Percentiles rank a stretch among this genome's conserved stretches.
phyloP scores from a whole-genome alignment of 2,797 vertebrate species.

The Esox masquinongy region DNA sequence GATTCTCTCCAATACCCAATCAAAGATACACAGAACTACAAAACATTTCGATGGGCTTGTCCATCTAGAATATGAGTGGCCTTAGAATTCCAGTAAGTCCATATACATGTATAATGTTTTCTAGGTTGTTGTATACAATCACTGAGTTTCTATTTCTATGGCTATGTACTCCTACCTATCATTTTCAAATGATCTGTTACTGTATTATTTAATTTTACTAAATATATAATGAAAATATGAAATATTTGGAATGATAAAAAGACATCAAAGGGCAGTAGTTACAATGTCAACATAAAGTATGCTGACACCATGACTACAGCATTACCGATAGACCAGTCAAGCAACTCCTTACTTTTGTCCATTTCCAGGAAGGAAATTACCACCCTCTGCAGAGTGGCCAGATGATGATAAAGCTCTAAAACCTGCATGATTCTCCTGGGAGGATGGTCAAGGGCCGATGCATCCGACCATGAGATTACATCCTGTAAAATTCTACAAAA shows the following conservation, averaged over 20 bases:
- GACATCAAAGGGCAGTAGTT: background rate
- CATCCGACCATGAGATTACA: constrained; percentile 11
- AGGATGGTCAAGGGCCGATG: constrained; percentile 3
- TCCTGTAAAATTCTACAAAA: background rate
- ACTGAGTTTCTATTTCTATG: background rate
- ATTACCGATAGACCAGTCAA: background rate
- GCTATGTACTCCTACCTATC: background rate
- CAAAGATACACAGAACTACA: background rate
- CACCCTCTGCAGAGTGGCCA: constrained; percentile 3
- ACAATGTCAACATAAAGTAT: background rate
- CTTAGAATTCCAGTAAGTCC: background rate
- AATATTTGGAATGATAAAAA: background rate
- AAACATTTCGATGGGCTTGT: background rate
- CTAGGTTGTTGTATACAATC: no score
- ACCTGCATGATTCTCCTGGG: background rate
- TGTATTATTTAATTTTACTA: background rate
- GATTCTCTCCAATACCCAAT: background rate
- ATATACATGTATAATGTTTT: no score
- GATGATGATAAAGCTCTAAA: constrained; percentile 6
- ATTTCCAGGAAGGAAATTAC: background rate
- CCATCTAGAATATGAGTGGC: background rate
- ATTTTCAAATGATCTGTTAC: background rate
- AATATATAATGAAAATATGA: background rate
- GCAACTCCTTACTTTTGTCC: background rate
- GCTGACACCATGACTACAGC: background rate